A percentile compares a stretch with the other conserved stretches of the same genome.
phyloP scores from a whole-genome alignment of 2,888 invertebrate species.

The Drosophila cognata region DNA sequence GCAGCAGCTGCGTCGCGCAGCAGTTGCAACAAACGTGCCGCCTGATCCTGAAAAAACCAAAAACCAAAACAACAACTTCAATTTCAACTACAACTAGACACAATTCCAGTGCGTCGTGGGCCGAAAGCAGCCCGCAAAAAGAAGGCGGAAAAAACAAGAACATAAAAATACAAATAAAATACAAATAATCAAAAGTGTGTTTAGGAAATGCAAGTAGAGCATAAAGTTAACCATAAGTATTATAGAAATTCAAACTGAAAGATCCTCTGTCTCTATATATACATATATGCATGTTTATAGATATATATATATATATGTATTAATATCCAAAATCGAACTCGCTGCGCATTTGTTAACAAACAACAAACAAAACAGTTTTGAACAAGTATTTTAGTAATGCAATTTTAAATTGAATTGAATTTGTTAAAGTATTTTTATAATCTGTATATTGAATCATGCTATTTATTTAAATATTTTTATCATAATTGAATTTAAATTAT shows the following conservation, averaged over 20 bases:
- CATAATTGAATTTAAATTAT: conserved; percentile 44
- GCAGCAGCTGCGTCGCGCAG: conserved; percentile 15
- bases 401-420: conserved; percentile 56
- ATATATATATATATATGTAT: conserved; percentile 33
- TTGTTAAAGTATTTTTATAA: conserved; percentile 58
- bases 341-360: conserved; percentile 46
- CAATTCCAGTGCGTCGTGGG: conserved; percentile 72
- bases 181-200: conserved; percentile 32
- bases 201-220: conserved; percentile 51
- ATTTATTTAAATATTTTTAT: conserved; percentile 42
- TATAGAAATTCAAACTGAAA: conserved; percentile 41
- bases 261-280: conserved; percentile 34
- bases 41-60: conserved; percentile 12
- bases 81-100: conserved; percentile 53
- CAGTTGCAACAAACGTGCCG: conserved; percentile 28
- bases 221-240: conserved; percentile 61
- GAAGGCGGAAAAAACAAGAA: conserved; percentile 14
- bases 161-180: conserved; percentile 14
- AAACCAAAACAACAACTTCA: conserved; percentile 3
- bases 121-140: conserved; percentile 40
- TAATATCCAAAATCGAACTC: conserved; percentile 25
- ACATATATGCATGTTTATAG: not conserved
- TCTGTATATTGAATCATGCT: conserved; percentile 37
- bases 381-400: conserved; percentile 52
- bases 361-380: conserved; percentile 34